Base-by-base conservation (phyloP, 64 coral and sea anemone species). In the Trachythela sp. region DNA sequence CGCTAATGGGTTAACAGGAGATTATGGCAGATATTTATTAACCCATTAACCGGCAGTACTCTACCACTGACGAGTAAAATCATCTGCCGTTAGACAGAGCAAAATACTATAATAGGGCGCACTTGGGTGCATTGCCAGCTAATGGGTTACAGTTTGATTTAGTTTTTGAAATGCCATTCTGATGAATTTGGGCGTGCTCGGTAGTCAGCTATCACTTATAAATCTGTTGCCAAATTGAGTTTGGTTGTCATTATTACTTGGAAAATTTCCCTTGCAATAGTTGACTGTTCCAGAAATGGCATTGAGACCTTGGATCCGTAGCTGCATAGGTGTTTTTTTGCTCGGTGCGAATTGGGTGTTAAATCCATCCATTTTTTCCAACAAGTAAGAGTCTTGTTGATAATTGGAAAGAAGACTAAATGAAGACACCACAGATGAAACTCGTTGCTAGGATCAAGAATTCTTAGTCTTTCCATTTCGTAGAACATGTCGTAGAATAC, bases 331-430 rank as follows among this genome's bases (percentile, higher is more conserved):
- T 35, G 75, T 36, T 80, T 34, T 80, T 39, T 4, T 39, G 75
- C 37, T 80, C 75, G 30, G 75, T 34, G 13, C 75, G 9, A 80
- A 80, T n/a, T 37, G 75, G 75, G 75, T 80, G 75, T 35, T 80
- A 29, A 15, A 80, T 80, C 75, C 75, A 80, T 80, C 33, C 75
- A 80, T 80, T 37, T 80, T n/a, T 80, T 80, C 75, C 32, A 80
- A 35, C 4, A 36, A 80, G 75, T 80, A 39, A 80, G 32, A 80
- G 32, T 80, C 75, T 80, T 36, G 18, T 80, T 80, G 75, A 80
- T 80, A 4, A 80, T 34, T 38, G 15, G 75, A 37, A 80, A 29
- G 34, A 80, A 80, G 4, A 80, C 5, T 29, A 37, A 80, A 80
- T 80, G 75, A 35, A 80, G 20, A 18, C 75, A 80, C 75, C 75